Evolutionary conservation across 1,140 invertebrate species (phyloP).

Genomic region (Drosophila pseudoobscura): DNA sequence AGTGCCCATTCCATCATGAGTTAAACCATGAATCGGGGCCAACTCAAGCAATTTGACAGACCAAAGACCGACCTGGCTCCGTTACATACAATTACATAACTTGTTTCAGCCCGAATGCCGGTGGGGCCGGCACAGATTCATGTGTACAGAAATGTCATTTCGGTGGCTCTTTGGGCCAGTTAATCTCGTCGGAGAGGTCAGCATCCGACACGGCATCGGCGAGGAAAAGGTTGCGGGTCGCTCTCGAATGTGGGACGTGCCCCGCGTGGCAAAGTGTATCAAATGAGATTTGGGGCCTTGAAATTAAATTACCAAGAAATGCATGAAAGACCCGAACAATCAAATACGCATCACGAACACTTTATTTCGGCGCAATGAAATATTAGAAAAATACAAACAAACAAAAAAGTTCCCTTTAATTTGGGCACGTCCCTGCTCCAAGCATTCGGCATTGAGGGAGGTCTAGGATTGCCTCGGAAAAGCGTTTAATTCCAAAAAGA

Average conservation of each 20-base stretch:
- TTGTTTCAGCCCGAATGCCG: conserved; percentile 52
- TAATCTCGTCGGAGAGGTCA: conserved; percentile 50
- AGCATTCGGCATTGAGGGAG: conserved; percentile 7
- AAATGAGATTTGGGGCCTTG: conserved; percentile 26
- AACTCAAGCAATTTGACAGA: conserved; percentile 41
- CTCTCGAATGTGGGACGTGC: conserved; percentile 41
- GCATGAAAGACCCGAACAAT: conserved; percentile 33
- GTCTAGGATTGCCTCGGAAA: conserved; percentile 21
- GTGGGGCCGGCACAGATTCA: conserved; percentile 1
- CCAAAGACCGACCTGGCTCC: conserved; percentile 24
- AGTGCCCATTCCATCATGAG: conserved; percentile 39
- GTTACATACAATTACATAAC: conserved; percentile 54
- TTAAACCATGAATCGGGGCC: conserved; percentile 49
- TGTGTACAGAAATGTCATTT: conserved; percentile 61
- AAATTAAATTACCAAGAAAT: conserved; percentile 48
- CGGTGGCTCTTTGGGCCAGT: conserved; percentile 28
- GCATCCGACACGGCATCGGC: conserved; percentile 31
- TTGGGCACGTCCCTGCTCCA: conserved; percentile 48
- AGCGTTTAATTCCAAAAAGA: conserved; percentile 19
- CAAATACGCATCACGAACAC: conserved; percentile 44
- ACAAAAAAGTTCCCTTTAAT: conserved; percentile 40
- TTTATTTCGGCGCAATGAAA: conserved; percentile 45
- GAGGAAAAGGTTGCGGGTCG: conserved; percentile 15
- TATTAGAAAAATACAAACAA: conserved; percentile 18
- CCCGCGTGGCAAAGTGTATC: conserved; percentile 21